Evolutionary conservation across 2,888 invertebrate genomes (phyloP), one percentile per base, ranked within the genome.

Genomic region (Odontocolon sp.): DNA sequence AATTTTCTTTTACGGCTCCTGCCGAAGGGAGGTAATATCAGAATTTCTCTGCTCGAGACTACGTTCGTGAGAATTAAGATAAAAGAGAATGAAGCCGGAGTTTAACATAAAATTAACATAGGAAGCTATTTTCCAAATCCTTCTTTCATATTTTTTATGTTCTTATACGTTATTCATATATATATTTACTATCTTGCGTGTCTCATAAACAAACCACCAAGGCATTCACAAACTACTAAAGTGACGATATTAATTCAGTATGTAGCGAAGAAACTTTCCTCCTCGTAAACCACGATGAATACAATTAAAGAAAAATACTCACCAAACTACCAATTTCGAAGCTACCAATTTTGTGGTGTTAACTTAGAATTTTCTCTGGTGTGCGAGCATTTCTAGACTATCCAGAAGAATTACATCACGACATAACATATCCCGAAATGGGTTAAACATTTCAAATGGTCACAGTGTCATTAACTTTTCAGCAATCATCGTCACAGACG

Each of bases 401-500:
- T 14, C 8, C 18, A 1, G 26, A 23, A n/a, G 21, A 50, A 50
- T 26, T n/a, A 26, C 2, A 26, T 45, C 21, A 9, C 45, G 47
- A 5, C 47, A 4, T 26, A 11, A 14, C 14, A 26, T 28, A 28
- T 57, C 14, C 2, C 8, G 5, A 21, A 21, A 31, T 47, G 9
- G 23, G 6, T 63, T 56, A 21, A 45, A 45, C 18, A 21, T 26
- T 36, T 47, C 31, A 18, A 71, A 16, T 3, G 14, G 28, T 59
- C 40, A 14, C 9, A 47, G 23, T 54, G 54, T 45, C 28, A 67
- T 61, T 67, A 67, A 67, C 42, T 54, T 67, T 61, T 61, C 54
- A 45, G n/a, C 31, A 38, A 61, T 14, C 21, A 33, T 45, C 26
- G 26, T 28, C 9, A 54, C 52, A 54, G 14, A 9, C 26, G 14